phyloP scores from a whole-genome alignment of 2,113 vertebrate species.

The Montifringilla adamsi region DNA sequence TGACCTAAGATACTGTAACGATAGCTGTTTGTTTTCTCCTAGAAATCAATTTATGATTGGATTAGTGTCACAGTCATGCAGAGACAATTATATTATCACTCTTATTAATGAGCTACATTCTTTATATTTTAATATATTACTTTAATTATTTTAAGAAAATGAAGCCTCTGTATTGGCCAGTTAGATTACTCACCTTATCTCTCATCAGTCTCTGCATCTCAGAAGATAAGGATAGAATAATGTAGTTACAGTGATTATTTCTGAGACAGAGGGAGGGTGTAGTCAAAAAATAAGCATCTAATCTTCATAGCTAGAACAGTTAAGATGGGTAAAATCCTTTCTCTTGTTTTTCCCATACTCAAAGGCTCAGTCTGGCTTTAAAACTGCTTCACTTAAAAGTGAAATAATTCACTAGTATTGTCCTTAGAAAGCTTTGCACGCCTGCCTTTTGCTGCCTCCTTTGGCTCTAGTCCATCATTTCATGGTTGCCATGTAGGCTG shows the following conservation, averaged over 20 bases:
- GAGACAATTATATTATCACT: background rate
- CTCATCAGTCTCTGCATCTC: background rate
- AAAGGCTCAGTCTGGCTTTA: background rate
- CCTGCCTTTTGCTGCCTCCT: background rate
- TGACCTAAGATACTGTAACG: background rate
- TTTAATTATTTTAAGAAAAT: constrained; percentile 3
- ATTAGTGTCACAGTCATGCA: background rate
- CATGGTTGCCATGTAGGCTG: background rate
- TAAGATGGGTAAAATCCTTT: background rate
- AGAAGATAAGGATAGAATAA: constrained; percentile 4
- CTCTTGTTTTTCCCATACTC: background rate
- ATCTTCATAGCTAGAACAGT: background rate
- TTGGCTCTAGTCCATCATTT: background rate
- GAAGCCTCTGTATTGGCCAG: background rate
- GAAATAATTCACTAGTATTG: background rate
- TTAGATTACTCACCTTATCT: background rate
- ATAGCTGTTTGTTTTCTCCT: background rate
- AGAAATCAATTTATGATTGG: background rate
- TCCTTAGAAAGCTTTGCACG: background rate
- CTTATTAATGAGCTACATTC: background rate
- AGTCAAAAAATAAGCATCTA: background rate
- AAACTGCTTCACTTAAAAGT: background rate
- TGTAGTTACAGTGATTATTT: background rate
- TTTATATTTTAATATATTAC: constrained; percentile 5
- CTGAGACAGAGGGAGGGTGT: background rate